Conservation (phyloP, 2,113 vertebrate species). For the Nothocercus nigrocapillus region DNA sequence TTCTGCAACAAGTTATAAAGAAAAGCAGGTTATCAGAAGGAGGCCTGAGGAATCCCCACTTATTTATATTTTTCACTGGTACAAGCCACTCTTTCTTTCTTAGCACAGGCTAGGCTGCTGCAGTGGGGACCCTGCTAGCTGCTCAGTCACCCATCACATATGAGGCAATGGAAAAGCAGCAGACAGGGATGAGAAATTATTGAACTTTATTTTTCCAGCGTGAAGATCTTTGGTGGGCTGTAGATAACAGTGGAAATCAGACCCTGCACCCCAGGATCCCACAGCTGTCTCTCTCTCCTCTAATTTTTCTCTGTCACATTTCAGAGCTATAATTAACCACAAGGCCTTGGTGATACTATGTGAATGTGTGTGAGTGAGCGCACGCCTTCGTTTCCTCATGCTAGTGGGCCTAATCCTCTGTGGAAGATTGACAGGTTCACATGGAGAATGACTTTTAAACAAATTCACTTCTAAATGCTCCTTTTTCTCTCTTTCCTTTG, state of each 20-base stretch:
- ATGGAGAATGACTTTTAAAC: constrained; percentile 73
- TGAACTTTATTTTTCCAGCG: constrained; percentile 72
- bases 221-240: constrained; percentile 69
- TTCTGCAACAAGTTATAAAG: background rate
- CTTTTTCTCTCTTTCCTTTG: background rate
- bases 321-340: constrained; percentile 89
- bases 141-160: constrained; percentile 15
- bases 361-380: constrained; percentile 28
- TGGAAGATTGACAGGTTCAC: constrained; percentile 81
- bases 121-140: constrained; percentile 18
- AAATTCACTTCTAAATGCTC: constrained; percentile 41
- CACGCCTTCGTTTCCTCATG: constrained; percentile 72
- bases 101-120: constrained; percentile 27
- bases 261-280: constrained; percentile 66
- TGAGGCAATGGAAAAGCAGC: constrained; percentile 77
- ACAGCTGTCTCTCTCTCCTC: constrained; percentile 90
- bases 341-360: constrained; percentile 83
- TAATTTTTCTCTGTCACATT: constrained; percentile 94
- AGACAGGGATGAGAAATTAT: constrained; percentile 47
- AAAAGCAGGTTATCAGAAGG: background rate
- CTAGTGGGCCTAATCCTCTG: constrained; percentile 79
- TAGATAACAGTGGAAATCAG: constrained; percentile 83
- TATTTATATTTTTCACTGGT: constrained; percentile 52
- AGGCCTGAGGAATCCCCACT: background rate
- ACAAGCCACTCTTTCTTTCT: constrained; percentile 19